Evolutionary conservation across 2,888 invertebrate genomes (phyloP), one percentile per base, ranked within the genome.

Genomic region (Parapristionchus giblindavisi): DNA sequence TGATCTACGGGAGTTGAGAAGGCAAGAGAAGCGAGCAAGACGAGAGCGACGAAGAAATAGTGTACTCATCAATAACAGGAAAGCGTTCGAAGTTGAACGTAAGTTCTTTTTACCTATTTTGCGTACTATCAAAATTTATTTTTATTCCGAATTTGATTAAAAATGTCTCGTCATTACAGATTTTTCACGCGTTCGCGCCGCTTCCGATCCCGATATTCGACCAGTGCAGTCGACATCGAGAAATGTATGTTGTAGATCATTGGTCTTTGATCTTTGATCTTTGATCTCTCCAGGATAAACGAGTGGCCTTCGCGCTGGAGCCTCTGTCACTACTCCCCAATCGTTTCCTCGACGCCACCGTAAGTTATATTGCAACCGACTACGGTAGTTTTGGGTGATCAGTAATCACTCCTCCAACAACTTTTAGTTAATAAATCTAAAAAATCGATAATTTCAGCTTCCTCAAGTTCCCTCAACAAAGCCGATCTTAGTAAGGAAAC

Each of bases 211-310:
- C n/a, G n/a, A n/a, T n/a, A n/a, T n/a, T n/a, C n/a, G n/a, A n/a
- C n/a, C n/a, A n/a, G n/a, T n/a, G n/a, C n/a, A n/a, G n/a, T n/a
- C n/a, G n/a, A n/a, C n/a, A n/a, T n/a, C n/a, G 43, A 43, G 0
- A 43, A 65, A 40, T 29, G 63, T 65, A 21, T 43, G 63, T 40
- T 38, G n/a, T 43, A 8, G 11, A 43, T 58, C 58, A 38, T 65
- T 65, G 40, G 21, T 65, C 63, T 65, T 65, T 65, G 63, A 40
- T 65, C 63, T 65, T 65, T 65, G 29, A 11, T 65, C 43, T 63
- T 11, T 63, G 40, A 1, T 61, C 43, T 11, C n/a, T 60, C 8
- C 32, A 65, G 63, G 43, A 32, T 27, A 65, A 65, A 43, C 63
- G 63, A 8, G 63, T 65, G 29, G 43, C 40, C 43, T 65, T 65